Evolutionary conservation across 2,888 invertebrate species (phyloP).

Genomic region (Xylocampa areola): DNA sequence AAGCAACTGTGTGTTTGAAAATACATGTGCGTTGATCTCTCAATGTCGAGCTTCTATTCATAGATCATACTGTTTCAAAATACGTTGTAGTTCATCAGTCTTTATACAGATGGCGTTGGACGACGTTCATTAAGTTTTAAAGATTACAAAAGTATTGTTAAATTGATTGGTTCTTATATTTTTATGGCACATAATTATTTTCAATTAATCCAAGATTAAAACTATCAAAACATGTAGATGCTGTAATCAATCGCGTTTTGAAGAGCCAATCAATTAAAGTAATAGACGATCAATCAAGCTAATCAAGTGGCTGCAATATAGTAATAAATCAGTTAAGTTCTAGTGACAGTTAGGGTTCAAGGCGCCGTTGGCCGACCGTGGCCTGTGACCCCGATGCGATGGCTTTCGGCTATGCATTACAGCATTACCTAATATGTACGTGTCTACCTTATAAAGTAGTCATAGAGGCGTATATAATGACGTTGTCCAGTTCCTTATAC

Average conservation of each 20-base stretch:
- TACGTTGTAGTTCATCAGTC: constrained; percentile 29
- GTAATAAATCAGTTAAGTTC: constrained; percentile 57
- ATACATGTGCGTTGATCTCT: constrained; percentile 40
- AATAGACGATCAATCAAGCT: constrained; percentile 50
- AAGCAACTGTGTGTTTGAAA: constrained; percentile 18
- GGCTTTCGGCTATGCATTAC: constrained; percentile 55
- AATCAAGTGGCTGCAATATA: constrained; percentile 40
- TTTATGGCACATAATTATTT: constrained; percentile 4
- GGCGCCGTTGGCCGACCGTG: constrained; percentile 58
- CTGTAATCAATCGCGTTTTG: constrained; percentile 31
- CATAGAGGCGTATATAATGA: constrained; percentile 20
- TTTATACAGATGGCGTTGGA: constrained; percentile 52
- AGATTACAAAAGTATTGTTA: not conserved
- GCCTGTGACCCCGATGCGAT: constrained; percentile 48
- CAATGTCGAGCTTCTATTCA: constrained; percentile 50
- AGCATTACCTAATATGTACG: constrained; percentile 45
- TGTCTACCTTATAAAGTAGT: constrained; percentile 17
- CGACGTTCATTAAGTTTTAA: not conserved
- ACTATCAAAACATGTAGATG: constrained; percentile 31
- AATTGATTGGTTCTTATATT: not conserved
- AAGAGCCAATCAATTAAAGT: constrained; percentile 43
- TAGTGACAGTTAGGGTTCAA: constrained; percentile 60
- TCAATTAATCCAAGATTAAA: constrained; percentile 23
- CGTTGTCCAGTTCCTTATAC: constrained; percentile 26
- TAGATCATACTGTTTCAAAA: constrained; percentile 38